Evolutionary conservation across 2,797 vertebrate species (phyloP).

Genomic region (Ceyx erithaca): DNA sequence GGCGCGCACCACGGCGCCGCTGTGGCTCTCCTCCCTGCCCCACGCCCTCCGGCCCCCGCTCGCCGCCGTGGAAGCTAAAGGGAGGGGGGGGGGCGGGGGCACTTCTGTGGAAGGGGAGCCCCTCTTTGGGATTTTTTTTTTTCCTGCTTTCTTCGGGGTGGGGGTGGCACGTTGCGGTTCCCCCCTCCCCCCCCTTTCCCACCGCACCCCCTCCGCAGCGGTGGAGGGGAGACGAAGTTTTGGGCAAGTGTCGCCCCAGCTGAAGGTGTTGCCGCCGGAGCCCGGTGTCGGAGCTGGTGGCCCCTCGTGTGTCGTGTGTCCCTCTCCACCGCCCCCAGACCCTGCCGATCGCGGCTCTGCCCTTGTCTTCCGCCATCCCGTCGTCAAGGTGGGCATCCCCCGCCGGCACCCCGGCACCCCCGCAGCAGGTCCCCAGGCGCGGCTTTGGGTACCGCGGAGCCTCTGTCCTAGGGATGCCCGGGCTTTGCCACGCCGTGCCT

Average conservation of each 20-base stretch:
- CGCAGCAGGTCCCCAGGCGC: not conserved
- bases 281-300: not conserved
- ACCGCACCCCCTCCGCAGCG: not conserved
- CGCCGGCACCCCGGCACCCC: not conserved
- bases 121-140: not conserved
- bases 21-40: constrained; percentile 63
- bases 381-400: not conserved
- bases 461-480: not conserved
- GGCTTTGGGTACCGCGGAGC: not conserved
- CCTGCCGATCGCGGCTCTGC: not conserved
- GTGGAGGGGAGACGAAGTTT: constrained; percentile 62
- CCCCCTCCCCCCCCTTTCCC: too few relatives aligned
- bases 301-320: constrained; percentile 17
- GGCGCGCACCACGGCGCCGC: constrained; percentile 72
- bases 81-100: not conserved
- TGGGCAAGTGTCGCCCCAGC: constrained; percentile 49
- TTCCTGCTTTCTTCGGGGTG: not conserved
- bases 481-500: not conserved
- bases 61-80: constrained; percentile 77
- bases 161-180: not conserved
- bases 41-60: constrained; percentile 74
- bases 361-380: not conserved
- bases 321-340: not conserved
- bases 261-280: constrained; percentile 29
- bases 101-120: constrained; percentile 4